phyloP scores from a whole-genome alignment of 2,888 invertebrate genomes.

The Macrophya alboannulata region DNA sequence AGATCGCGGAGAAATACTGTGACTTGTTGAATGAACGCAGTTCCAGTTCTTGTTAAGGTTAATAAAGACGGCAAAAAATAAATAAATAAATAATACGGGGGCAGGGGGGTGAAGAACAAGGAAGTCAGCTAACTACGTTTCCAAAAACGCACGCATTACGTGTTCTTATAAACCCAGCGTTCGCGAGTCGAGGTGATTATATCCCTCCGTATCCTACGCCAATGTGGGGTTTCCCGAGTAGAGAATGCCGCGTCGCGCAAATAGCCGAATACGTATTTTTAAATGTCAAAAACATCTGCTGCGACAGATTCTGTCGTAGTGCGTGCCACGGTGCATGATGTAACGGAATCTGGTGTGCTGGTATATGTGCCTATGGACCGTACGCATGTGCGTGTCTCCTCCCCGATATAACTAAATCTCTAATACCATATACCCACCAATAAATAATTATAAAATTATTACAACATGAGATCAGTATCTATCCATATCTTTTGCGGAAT shows the following conservation, averaged over 20 bases:
- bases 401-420: too few relatives aligned
- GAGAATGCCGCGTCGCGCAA: constrained; percentile 71
- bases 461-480: too few relatives aligned
- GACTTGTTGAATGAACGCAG: too few relatives aligned
- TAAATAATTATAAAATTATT: too few relatives aligned
- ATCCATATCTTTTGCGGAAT: too few relatives aligned
- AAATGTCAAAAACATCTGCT: constrained; percentile 73
- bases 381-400: background rate
- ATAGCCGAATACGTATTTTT: constrained; percentile 74
- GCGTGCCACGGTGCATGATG: constrained; percentile 40
- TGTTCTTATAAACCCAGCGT: background rate
- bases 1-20: too few relatives aligned
- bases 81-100: too few relatives aligned
- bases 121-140: background rate
- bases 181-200: background rate
- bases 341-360: constrained; percentile 38
- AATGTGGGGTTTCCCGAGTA: constrained; percentile 67
- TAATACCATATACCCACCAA: too few relatives aligned
- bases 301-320: constrained; percentile 23
- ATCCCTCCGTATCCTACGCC: constrained; percentile 60
- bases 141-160: too few relatives aligned
- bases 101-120: background rate
- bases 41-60: too few relatives aligned
- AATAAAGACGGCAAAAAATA: too few relatives aligned
- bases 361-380: background rate